phyloP scores from a whole-genome alignment of 2,113 vertebrate species.

The Leptosomus discolor region DNA sequence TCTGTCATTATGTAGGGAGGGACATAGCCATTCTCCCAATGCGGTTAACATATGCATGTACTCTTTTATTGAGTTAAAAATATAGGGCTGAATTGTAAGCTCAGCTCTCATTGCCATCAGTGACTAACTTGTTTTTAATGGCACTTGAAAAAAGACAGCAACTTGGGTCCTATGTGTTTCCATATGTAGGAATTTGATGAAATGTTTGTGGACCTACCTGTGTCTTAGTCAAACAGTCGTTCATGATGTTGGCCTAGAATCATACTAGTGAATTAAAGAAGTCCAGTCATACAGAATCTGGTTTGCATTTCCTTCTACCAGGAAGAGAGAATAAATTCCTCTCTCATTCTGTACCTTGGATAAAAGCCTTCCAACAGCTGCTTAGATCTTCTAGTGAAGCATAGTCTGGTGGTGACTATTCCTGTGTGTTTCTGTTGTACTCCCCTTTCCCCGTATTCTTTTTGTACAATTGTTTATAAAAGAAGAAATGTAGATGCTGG shows the following conservation, averaged over 20 bases:
- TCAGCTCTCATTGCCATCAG: neutral
- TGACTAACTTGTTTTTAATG: neutral
- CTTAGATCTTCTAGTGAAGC: neutral
- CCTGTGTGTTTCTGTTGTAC: neutral
- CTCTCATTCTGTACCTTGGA: neutral
- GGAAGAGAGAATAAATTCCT: neutral
- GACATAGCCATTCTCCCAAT: neutral
- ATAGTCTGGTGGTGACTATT: neutral
- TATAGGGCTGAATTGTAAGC: neutral
- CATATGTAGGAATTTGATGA: neutral
- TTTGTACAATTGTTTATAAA: neutral
- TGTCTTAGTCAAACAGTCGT: neutral
- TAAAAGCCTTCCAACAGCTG: neutral
- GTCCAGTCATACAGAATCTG: neutral
- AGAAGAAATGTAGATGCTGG: neutral
- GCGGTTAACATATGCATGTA: neutral
- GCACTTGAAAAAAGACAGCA: neutral
- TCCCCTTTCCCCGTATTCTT: neutral
- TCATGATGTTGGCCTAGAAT: neutral
- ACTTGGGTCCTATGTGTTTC: neutral
- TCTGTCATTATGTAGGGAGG: neutral
- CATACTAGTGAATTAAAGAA: neutral
- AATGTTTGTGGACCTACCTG: neutral
- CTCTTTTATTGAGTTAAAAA: neutral
- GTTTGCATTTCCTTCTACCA: neutral